A percentile compares a stretch with the other conserved stretches of the same genome.
phyloP scores from a whole-genome alignment of 1,140 invertebrate species.

The Fopius arisanus region DNA sequence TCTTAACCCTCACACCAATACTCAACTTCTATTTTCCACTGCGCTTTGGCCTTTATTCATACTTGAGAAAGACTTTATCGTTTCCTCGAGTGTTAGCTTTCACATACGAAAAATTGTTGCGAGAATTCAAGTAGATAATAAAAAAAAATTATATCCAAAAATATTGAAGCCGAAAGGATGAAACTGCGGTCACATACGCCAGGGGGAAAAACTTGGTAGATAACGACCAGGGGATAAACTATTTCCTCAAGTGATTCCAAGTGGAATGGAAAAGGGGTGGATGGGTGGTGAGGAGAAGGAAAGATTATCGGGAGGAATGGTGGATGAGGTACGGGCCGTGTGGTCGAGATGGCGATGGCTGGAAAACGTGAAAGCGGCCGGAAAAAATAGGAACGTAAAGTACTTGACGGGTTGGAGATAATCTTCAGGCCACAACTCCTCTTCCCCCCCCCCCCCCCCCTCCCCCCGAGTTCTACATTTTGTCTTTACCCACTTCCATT shows the following conservation, averaged over 20 bases:
- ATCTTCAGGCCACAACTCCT: conserved; percentile 27
- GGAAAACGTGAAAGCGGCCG: conserved; percentile 20
- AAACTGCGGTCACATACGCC: not conserved
- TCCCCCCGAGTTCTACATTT: not conserved
- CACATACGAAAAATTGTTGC: not conserved
- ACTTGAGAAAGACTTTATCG: conserved; percentile 14
- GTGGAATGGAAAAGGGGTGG: conserved; percentile 3
- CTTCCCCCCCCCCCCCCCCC: not conserved
- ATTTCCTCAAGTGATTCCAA: conserved; percentile 16
- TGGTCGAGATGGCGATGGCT: conserved; percentile 10
- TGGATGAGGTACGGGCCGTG: conserved; percentile 12
- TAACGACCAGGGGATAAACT: conserved; percentile 15
- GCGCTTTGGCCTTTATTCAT: not conserved
- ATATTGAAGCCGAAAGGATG: not conserved
- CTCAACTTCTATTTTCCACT: not conserved
- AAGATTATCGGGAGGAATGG: conserved; percentile 10
- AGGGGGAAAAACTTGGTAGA: conserved; percentile 1
- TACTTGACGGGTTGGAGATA: conserved; percentile 30
- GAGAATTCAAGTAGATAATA: not conserved
- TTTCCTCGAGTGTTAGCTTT: conserved; percentile 11
- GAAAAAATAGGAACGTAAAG: conserved; percentile 34
- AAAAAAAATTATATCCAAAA: conserved; percentile 13
- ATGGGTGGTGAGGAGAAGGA: not conserved
- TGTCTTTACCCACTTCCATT: not conserved
- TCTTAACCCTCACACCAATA: not conserved